Base-by-base conservation (phyloP, 2,113 vertebrate species). In the Sylvietta virens region DNA sequence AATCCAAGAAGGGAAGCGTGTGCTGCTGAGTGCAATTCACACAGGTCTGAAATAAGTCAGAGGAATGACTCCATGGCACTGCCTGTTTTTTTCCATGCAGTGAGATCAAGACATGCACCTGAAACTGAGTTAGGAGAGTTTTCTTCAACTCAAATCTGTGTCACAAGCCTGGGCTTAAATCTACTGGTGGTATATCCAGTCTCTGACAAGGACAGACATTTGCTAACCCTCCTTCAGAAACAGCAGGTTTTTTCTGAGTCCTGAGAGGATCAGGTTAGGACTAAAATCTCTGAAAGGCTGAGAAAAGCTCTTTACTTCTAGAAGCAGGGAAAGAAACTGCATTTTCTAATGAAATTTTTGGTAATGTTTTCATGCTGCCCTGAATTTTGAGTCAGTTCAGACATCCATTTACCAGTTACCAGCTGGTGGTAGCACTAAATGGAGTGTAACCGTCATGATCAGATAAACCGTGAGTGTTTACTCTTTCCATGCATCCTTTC, bases 61-160 rank as follows among this genome's bases (percentile, higher is more conserved):
- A 19, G 18, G 15, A 73, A 24, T 0, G 0, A 70, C n/a, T 77
- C 53, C 0, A 0, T 64, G 66, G 62, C n/a, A 22, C 71, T 51
- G 48, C 16, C 2, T 10, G 3, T 37, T 95, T 56, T 57, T 56
- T 51, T 72, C 48, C 3, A 0, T 47, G 31, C 64, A 65, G 15
- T n/a, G 58, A 70, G 37, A 42, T 50, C 45, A 83, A 74, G 65
- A 31, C 44, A 33, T 0, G 3, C 26, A 78, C 60, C 42, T 86
- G 47, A 83, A 73, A 28, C 47, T 61, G 39, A 14, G 23, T 15
- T 60, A 69, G 67, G 82, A 54, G 61, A 57, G 54, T 58, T 88
- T 86, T 65, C 65, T 51, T 91, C 21, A 70, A 21, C 22, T 81
- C 56, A 48, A 39, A 65, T 51, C 35, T 85, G 24, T 74, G n/a